phyloP scores from a whole-genome alignment of 2,113 vertebrate species.

The Pterocles orientalis region DNA sequence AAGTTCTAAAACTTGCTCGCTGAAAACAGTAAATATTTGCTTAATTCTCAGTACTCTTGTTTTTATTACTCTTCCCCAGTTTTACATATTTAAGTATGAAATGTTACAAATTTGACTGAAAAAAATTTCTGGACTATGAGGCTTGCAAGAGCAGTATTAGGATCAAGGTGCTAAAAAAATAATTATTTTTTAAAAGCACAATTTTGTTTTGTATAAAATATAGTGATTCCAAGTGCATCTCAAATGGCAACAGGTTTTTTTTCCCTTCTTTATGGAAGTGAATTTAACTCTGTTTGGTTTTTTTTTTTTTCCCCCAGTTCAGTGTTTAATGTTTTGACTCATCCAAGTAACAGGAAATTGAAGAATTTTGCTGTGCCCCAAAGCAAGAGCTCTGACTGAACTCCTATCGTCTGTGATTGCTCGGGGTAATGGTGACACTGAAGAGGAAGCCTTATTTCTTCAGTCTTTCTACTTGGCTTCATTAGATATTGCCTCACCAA shows the following conservation, averaged over 20 bases:
- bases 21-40: neutral
- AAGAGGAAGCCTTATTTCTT: neutral
- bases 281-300: neutral
- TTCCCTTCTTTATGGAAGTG: neutral
- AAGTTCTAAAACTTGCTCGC: neutral
- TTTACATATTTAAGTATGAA: neutral
- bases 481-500: neutral
- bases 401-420: accelerated
- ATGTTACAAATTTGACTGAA: neutral
- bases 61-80: neutral
- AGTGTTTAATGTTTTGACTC: neutral
- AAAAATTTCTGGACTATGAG: neutral
- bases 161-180: neutral
- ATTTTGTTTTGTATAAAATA: neutral
- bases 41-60: neutral
- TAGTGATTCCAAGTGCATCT: neutral
- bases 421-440: neutral
- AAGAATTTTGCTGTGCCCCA: neutral
- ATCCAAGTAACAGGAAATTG: neutral
- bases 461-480: neutral
- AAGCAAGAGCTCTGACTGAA: neutral
- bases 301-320: neutral
- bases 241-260: neutral
- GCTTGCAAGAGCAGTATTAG: neutral
- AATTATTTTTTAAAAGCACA: neutral